phyloP scores from a whole-genome alignment of 2,113 vertebrate species.

The Pelecanus crispus region DNA sequence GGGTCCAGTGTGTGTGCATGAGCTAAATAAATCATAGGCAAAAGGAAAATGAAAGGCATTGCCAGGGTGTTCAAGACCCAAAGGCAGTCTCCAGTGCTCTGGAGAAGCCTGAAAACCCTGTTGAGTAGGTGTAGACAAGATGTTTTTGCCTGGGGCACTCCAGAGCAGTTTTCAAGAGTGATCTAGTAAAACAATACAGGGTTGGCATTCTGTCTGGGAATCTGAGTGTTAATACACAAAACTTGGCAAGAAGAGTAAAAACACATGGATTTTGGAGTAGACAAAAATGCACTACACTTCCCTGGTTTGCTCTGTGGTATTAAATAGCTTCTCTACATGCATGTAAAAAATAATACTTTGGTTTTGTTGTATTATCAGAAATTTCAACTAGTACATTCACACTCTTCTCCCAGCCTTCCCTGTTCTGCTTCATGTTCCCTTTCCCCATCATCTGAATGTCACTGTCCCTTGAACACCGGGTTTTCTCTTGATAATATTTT shows the following conservation, averaged over 20 bases:
- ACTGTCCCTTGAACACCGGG: background rate
- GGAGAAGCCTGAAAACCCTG: background rate
- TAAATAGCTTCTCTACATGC: background rate
- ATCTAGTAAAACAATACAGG: background rate
- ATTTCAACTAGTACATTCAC: background rate
- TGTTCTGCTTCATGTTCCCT: background rate
- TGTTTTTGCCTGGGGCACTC: background rate
- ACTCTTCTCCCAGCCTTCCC: background rate
- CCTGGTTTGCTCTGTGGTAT: background rate
- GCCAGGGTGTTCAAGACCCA: background rate
- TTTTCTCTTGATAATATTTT: slow-evolving; percentile 27
- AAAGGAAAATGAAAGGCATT: background rate
- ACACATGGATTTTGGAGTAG: background rate
- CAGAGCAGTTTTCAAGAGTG: background rate
- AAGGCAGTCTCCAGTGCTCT: background rate
- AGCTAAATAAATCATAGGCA: background rate
- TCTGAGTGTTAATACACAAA: background rate
- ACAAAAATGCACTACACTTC: background rate
- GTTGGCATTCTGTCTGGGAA: background rate
- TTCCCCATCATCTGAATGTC: background rate
- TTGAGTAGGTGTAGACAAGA: background rate
- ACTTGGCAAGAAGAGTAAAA: background rate
- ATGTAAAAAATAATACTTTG: background rate
- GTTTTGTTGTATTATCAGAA: background rate
- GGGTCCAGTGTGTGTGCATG: background rate